phyloP scores from a whole-genome alignment of 1,140 invertebrate genomes.

The Sitophilus oryzae region DNA sequence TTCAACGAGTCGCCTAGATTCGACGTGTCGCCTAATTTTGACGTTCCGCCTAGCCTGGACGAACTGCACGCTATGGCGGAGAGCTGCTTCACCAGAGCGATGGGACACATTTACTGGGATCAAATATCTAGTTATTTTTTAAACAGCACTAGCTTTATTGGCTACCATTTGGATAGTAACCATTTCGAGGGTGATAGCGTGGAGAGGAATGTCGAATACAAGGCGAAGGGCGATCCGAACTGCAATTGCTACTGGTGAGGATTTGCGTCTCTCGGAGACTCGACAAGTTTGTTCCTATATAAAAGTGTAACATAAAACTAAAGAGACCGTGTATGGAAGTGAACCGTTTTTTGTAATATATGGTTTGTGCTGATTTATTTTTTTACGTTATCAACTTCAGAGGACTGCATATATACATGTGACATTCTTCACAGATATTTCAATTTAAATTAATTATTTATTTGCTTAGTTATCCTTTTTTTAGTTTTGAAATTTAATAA shows the following conservation, averaged over 20 bases:
- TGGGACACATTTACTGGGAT: constrained; percentile 9
- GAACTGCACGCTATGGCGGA: constrained; percentile 5
- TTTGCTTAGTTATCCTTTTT: neutral
- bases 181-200: neutral
- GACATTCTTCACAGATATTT: constrained; percentile 23
- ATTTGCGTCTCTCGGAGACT: constrained; percentile 10
- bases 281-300: constrained; percentile 23
- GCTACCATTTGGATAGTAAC: constrained; percentile 10
- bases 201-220: constrained; percentile 5
- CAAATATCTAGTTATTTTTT: constrained; percentile 10
- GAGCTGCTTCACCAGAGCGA: neutral
- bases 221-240: constrained; percentile 4
- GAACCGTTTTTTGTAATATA: constrained; percentile 11
- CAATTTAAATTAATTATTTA: constrained; percentile 27
- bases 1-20: constrained; percentile 1
- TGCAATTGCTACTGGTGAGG: constrained; percentile 16
- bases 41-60: neutral
- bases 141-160: constrained; percentile 6
- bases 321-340: constrained; percentile 4
- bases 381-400: constrained; percentile 10
- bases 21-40: neutral
- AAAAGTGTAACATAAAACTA: constrained; percentile 12
- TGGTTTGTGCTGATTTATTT: constrained; percentile 19
- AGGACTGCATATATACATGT: constrained; percentile 11
- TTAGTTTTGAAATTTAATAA: constrained; percentile 13